A percentile compares a stretch with the other conserved stretches of the same genome.
phyloP scores from a whole-genome alignment of 2,888 invertebrate species.

The Cantharis nigra region DNA sequence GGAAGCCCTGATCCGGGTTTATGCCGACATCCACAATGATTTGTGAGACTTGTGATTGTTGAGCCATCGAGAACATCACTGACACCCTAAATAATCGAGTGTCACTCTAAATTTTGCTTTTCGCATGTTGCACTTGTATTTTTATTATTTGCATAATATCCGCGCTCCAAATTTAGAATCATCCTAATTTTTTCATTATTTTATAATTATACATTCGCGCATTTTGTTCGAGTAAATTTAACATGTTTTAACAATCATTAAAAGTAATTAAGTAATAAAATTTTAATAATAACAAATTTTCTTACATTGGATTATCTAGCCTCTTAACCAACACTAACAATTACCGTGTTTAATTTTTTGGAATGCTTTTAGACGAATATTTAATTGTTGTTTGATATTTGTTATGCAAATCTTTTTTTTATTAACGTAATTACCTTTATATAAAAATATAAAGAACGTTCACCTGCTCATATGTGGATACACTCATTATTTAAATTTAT shows the following conservation, averaged over 20 bases:
- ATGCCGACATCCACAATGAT: conserved; percentile 50
- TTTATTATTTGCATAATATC: conserved; percentile 35
- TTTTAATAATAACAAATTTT: not conserved
- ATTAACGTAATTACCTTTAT: not conserved
- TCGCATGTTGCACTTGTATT: conserved; percentile 44
- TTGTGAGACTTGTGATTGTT: conserved; percentile 49
- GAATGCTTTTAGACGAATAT: not conserved
- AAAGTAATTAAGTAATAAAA: not conserved
- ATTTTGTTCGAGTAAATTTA: conserved; percentile 1
- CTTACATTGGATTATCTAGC: not conserved
- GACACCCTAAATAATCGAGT: conserved; percentile 47
- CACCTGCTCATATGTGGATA: not conserved
- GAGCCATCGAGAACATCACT: conserved; percentile 38
- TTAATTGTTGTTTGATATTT: not conserved
- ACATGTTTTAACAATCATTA: conserved; percentile 1
- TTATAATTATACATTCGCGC: not conserved
- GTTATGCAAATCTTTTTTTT: not conserved
- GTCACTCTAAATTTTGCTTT: conserved; percentile 44
- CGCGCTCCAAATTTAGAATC: not conserved
- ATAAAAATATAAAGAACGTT: not conserved
- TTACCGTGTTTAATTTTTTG: not conserved
- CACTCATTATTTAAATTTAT: not conserved
- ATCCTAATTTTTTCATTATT: not conserved
- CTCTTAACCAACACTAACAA: not conserved
- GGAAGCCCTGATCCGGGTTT: conserved; percentile 46